Conservation (phyloP, 2,113 vertebrate genomes). For the Rhinoptilus africanus region DNA sequence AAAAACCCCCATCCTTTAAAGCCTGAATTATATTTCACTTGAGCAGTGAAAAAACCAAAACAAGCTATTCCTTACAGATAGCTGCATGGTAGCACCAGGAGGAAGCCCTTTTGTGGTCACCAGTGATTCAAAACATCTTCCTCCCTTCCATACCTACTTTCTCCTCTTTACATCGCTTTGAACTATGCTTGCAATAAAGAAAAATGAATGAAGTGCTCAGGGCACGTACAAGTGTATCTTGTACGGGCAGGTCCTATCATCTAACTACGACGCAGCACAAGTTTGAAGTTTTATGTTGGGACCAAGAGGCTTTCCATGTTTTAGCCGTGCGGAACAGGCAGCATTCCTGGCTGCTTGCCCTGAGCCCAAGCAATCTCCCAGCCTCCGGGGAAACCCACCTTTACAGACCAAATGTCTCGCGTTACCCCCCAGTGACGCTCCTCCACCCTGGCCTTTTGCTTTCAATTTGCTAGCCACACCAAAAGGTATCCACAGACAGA, state of each 20-base stretch:
- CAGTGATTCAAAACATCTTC: background rate
- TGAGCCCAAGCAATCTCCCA: background rate
- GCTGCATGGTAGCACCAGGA: background rate
- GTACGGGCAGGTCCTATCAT: background rate
- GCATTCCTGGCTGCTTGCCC: background rate
- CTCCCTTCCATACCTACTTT: background rate
- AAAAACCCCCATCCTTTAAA: background rate
- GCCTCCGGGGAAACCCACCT: background rate
- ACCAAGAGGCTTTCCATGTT: background rate
- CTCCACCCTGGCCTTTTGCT: background rate
- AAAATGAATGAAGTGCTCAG: background rate
- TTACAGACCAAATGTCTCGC: background rate
- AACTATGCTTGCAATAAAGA: background rate
- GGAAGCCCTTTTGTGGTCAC: accelerated
- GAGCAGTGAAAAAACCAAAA: background rate
- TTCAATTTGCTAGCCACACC: background rate
- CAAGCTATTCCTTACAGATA: background rate
- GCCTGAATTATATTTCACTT: background rate
- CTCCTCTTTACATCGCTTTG: background rate
- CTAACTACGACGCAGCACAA: background rate
- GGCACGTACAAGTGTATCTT: background rate
- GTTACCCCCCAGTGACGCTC: background rate
- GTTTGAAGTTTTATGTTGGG: background rate
- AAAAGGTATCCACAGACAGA: background rate
- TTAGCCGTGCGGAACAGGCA: background rate